A percentile compares a stretch with the other conserved stretches of the same genome.
phyloP scores from a whole-genome alignment of 2,888 invertebrate genomes.

The Drosophila mercatorum region DNA sequence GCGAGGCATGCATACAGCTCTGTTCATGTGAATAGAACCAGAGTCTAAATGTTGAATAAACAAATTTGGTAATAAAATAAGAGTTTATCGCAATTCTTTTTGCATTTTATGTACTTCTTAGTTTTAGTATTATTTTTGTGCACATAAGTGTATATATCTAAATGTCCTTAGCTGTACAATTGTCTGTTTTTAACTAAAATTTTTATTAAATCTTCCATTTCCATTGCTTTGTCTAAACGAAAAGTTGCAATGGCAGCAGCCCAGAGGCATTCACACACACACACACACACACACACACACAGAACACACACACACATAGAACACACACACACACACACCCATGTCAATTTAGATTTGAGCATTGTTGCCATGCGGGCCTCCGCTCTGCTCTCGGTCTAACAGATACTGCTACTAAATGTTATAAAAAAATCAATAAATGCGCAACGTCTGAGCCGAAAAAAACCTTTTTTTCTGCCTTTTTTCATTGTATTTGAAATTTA shows the following conservation, averaged over 20 bases:
- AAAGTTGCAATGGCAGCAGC: slow-evolving; percentile 40
- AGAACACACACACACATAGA: neutral
- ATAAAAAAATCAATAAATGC: slow-evolving; percentile 46
- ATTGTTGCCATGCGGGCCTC: slow-evolving; percentile 46
- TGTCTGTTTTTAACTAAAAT: neutral
- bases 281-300: neutral
- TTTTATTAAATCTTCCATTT: slow-evolving; percentile 21
- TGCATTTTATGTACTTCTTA: too few species aligned
- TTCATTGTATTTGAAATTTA: slow-evolving; percentile 27
- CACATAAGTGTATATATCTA: neutral
- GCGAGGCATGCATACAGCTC: neutral
- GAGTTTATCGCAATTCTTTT: too few species aligned
- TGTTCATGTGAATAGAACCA: neutral
- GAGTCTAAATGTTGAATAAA: too few species aligned
- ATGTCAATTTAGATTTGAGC: slow-evolving; percentile 33
- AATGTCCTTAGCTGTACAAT: neutral
- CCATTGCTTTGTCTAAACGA: slow-evolving; percentile 27
- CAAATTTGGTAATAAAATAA: too few species aligned
- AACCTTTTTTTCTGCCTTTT: slow-evolving; percentile 7
- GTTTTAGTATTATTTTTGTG: neutral
- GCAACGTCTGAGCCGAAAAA: slow-evolving; percentile 34
- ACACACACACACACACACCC: neutral
- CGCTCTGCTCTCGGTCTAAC: slow-evolving; percentile 36
- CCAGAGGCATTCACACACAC: neutral
- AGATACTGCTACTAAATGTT: slow-evolving; percentile 32